Base-by-base conservation (phyloP, 2,797 vertebrate species). In the Margarornis squamiger region DNA sequence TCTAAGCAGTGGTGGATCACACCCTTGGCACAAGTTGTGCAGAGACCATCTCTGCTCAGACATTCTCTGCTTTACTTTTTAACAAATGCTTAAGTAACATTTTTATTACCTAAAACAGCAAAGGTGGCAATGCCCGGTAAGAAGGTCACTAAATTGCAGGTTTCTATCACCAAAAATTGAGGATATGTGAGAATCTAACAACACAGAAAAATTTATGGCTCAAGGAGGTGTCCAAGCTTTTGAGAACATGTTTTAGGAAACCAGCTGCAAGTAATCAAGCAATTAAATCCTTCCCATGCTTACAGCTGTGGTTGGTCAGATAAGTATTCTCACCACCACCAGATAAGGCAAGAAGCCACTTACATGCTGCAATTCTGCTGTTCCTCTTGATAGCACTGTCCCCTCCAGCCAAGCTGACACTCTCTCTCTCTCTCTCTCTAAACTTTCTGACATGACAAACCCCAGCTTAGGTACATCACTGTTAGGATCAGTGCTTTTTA, bases 281-380 rank as follows among this genome's bases (percentile, higher is more conserved):
- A 65, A 39, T 39, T 54, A 68, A 86, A 75, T 34, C 32, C 45
- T 46, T 88, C 26, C 21, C 29, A 12, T 52, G 30, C 41, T 86
- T 77, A 26, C 41, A 78, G n/a, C 19, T 78, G 12, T 52, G 10
- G 8, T 4, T 76, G 49, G 38, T 52, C 34, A 68, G 39, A 6
- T 49, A 48, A 78, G 16, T 46, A 52, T 46, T 65, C 46, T 54
- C 30, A 43, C 7, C 55, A 68, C 22, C 9, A 8, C n/a, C 16
- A 74, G 13, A 11, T 36, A 58, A 67, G 7, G 26, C 65, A 55
- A 39, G 49, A 78, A 67, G 30, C 16, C 22, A 14, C 39, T 22
- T 12, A 26, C 0, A 9, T 39, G 30, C 39, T 43, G 15, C 0
- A 0, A 26, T 43, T 63, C 48, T 90, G 15, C 51, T 14, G 20